Base-by-base conservation (phyloP, 2,888 invertebrate species). In the Trissonchulus sp. region DNA sequence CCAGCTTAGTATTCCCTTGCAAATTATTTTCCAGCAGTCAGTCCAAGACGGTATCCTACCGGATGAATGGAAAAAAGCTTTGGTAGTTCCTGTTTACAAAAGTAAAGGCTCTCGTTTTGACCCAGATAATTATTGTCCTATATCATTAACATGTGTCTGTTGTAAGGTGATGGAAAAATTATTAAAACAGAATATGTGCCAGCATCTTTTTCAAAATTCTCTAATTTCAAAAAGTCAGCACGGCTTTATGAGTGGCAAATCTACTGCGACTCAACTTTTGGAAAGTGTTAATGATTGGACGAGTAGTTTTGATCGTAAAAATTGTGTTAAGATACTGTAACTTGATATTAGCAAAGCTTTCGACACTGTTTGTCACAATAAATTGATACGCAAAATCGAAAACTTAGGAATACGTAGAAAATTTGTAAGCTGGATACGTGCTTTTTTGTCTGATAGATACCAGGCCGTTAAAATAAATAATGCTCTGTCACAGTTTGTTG, bases 41-140 rank as follows among this genome's bases (percentile, higher is more conserved):
- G 28, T 15, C 34, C 34, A 31, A 65, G 31, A 65, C 15, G 15
- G 31, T 65, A 65, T 31, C 28, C 34, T 65, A 65, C 65, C 65
- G 34, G 15, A 15, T 8, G 65, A 65, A 15, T 65, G 65, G 65
- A 30, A 31, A 31, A 31, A 30, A n/a, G 18, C 65, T 30, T 30
- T 31, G 28, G 65, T 65, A 30, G 65, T 65, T 8, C 65, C 65
- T 65, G 34, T 65, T 65, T 65, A 65, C 34, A 65, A 65, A 65
- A 60, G 34, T 31, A 34, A 34, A 31, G 65, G 65, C 28, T 65
- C 65, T n/a, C n/a, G n/a, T 65, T 65, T 34, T 65, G 65, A 65
- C 65, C 31, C 34, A 31, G 34, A 30, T 31, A 65, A 65, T 30
- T 65, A 65, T 65, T 34, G 65, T 30, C 65, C 65, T 65, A 65